Percentiles rank a stretch among this genome's conserved stretches.
Conservation (phyloP, 2,888 invertebrate genomes). For the Pyrgus malvae region DNA sequence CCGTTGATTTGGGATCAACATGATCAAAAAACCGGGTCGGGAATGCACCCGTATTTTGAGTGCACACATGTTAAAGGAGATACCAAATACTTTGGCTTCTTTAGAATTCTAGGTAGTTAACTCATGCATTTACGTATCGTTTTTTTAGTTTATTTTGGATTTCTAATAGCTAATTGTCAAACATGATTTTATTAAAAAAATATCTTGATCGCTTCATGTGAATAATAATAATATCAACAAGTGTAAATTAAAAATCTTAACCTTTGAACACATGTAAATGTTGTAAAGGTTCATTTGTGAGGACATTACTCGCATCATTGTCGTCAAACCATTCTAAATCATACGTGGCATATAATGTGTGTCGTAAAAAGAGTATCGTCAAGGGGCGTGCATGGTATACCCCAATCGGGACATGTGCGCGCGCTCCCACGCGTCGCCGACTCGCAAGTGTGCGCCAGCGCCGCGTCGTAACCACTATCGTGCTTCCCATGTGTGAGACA, state of each 20-base stretch:
- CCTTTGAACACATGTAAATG: neutral
- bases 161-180: too few relatives aligned
- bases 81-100: slow-evolving; percentile 24
- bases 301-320: neutral
- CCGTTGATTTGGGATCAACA: slow-evolving; percentile 64
- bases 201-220: too few relatives aligned
- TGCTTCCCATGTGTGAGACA: slow-evolving; percentile 63
- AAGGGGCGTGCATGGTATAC: slow-evolving; percentile 76
- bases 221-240: too few relatives aligned
- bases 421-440: slow-evolving; percentile 77
- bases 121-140: too few relatives aligned
- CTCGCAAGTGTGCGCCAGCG: slow-evolving; percentile 77
- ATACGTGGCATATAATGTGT: slow-evolving; percentile 56
- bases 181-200: neutral
- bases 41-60: slow-evolving; percentile 67
- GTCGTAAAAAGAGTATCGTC: slow-evolving; percentile 76
- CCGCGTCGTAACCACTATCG: slow-evolving; percentile 52
- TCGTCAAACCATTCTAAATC: slow-evolving; percentile 37
- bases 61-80: slow-evolving; percentile 41
- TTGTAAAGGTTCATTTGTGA: neutral
- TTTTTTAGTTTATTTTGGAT: too few relatives aligned
- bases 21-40: slow-evolving; percentile 70
- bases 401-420: slow-evolving; percentile 80
- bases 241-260: too few relatives aligned
- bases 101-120: slow-evolving; percentile 11